Evolutionary conservation across 2,113 vertebrate genomes (phyloP).

Genomic region (Dissostichus mawsoni): DNA sequence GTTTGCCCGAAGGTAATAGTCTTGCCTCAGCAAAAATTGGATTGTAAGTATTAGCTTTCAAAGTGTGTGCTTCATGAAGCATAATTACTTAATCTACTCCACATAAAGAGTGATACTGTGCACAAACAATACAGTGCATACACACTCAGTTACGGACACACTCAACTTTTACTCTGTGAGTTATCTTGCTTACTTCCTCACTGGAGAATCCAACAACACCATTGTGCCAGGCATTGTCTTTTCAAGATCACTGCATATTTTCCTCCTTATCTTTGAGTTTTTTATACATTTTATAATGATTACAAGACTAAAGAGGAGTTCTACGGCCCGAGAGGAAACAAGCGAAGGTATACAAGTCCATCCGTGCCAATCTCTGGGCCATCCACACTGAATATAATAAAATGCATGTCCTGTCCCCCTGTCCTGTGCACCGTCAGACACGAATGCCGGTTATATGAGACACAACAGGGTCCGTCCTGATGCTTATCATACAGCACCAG

Average conservation of each 20-base stretch:
- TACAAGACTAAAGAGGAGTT: neutral
- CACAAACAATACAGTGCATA: neutral
- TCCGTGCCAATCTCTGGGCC: neutral
- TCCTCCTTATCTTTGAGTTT: neutral
- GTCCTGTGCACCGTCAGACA: neutral
- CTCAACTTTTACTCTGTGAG: neutral
- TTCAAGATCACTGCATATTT: neutral
- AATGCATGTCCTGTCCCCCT: neutral
- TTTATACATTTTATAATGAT: neutral
- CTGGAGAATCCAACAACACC: neutral
- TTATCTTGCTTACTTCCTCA: neutral
- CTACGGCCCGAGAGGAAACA: neutral
- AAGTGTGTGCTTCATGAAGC: neutral
- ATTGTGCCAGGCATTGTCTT: neutral
- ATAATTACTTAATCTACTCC: neutral
- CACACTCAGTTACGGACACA: neutral
- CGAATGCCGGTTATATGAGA: neutral
- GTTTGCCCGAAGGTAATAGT: neutral
- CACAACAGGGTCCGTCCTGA: slow-evolving; percentile 1
- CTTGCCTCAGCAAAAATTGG: neutral
- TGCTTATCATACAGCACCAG: neutral
- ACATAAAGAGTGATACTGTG: neutral
- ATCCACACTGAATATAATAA: neutral
- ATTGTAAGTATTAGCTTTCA: neutral
- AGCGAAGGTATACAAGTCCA: neutral